Evolutionary conservation across 2,888 invertebrate species (phyloP), one percentile per base, ranked within the genome.

Genomic region (Diloba caeruleocephala): DNA sequence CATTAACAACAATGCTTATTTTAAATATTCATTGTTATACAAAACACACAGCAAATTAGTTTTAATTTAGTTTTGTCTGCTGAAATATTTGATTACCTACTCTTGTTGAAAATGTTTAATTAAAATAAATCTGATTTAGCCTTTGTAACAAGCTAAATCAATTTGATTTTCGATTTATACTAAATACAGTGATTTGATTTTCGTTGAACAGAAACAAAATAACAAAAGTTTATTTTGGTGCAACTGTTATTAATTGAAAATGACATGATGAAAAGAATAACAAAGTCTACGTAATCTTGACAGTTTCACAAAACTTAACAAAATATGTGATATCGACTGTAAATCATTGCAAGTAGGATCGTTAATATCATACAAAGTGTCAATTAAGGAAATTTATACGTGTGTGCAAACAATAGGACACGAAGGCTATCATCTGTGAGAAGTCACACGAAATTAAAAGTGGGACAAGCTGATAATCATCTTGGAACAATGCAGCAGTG

Each of bases 361-460:
- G 60, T 52, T 60, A 71, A 72, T 65, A 71, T 71, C 65, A 52
- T 64, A 55, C 50, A 54, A 59, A 68, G 72, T 82, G 84, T 82
- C 84, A 84, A 84, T 84, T 82, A 80, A 69, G 37, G 17, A 61
- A 69, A 55, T 79, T 54, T 60, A 58, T 78, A 74, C 65, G 66
- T 62, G 66, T 66, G 54, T 63, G 51, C 25, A 66, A 69, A 82
- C 82, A 81, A 79, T 81, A 68, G 75, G 52, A 46, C 51, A 36
- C 42, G 60, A 43, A 42, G 49, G 39, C 45, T 52, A 37, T 46
- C 38, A 34, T 58, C 46, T 44, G 50, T 52, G 38, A 39, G 48
- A 65, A 66, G 66, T 52, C 50, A 55, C 28, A 34, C 23, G 36
- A 62, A 77, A 78, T 79, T 75, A 77, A 78, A 79, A 76, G 77